Base-by-base conservation (phyloP, 92 coral and sea anemone genomes). In the Blastomussa wellsi region DNA sequence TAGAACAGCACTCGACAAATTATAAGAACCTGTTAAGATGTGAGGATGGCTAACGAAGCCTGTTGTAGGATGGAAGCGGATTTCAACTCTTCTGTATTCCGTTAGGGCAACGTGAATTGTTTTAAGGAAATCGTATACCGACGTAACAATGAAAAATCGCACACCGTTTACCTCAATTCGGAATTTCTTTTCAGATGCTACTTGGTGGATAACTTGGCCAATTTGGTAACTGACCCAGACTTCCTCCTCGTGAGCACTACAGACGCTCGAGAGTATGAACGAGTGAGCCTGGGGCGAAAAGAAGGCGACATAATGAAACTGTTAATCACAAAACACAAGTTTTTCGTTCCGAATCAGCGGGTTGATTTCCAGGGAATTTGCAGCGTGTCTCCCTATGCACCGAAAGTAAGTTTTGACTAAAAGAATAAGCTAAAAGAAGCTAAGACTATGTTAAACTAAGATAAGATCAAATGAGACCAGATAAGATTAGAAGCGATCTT, bases 221-320 rank as follows among this genome's bases (percentile, higher is more conserved):
- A 96, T 85, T 86, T 96, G 31, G 99, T 96, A 24, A 95, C 99
- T 17, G 99, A 94, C 87, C 99, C 99, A 51, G 95, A 96, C 90
- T 96, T 96, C 88, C 90, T 96, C 75, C 89, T 90, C 5, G 98
- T 93, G 53, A 96, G 98, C 82, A 96, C 98, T 51, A 93, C 98
- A 78, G 99, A 96, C 79, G 99, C 95, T 82, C 95, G 99, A 44
- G 99, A 96, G 80, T 96, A 96, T 71, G 94, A 96, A 84, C 90
- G 99, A 49, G 99, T 96, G 65, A 94, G 98, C 86, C 92, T 96
- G 85, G 99, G 98, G 49, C 93, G 98, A 12, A 96, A 96, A 77
- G 99, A 96, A 77, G 99, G 99, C 35, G 99, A 96, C 81, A 90
- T 96, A 69, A 96, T 96, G 99, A 96, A 92, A 81, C 88, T 88